phyloP scores from a whole-genome alignment of 2,113 vertebrate species.

The Phainopepla nitens region DNA sequence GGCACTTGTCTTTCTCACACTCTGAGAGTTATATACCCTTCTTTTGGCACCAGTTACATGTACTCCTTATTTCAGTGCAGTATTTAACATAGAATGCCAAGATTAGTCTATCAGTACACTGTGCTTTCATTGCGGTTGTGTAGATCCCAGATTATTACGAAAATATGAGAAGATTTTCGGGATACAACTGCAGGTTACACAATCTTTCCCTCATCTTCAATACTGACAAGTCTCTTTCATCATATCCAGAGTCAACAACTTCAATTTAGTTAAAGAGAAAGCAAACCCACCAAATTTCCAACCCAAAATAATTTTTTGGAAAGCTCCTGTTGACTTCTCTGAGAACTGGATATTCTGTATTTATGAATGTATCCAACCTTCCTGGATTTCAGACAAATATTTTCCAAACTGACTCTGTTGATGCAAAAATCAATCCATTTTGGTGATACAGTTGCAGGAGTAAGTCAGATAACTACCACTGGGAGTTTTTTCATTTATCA shows the following conservation, averaged over 20 bases:
- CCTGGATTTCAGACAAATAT: background rate
- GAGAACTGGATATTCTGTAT: background rate
- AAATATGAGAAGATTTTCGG: background rate
- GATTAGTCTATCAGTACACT: background rate
- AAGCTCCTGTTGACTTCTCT: background rate
- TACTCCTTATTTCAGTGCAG: background rate
- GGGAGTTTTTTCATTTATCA: background rate
- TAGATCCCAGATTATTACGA: background rate
- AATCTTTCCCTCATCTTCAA: background rate
- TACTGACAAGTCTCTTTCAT: background rate
- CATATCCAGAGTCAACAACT: background rate
- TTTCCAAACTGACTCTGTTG: background rate
- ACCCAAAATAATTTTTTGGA: background rate
- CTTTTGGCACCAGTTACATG: background rate
- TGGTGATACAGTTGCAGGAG: background rate
- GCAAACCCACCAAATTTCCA: background rate
- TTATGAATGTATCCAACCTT: background rate
- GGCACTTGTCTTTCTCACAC: background rate
- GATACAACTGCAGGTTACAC: background rate
- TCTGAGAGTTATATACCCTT: background rate
- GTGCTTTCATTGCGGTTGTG: background rate
- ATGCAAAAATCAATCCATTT: background rate
- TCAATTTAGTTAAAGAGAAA: background rate
- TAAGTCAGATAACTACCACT: background rate
- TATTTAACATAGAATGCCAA: background rate